phyloP scores from a whole-genome alignment of 2,888 invertebrate genomes.

The Drosophila mercatorum region DNA sequence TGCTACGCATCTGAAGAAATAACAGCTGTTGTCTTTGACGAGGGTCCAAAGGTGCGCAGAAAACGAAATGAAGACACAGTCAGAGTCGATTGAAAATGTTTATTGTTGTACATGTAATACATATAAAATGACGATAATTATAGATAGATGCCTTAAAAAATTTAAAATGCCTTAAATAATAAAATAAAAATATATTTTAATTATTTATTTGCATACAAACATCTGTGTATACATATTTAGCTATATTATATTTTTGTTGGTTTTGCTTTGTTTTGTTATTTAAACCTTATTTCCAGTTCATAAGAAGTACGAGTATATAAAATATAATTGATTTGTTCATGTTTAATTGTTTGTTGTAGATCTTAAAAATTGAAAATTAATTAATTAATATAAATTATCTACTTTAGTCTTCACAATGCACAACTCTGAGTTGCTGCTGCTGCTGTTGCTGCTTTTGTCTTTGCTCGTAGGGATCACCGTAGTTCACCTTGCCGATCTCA shows the following conservation, averaged over 20 bases:
- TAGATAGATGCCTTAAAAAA: not conserved
- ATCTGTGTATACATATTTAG: not conserved
- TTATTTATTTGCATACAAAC: not conserved
- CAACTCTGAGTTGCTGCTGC: not conserved
- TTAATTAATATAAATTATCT: no score
- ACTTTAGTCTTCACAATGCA: constrained; percentile 16
- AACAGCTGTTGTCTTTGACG: constrained; percentile 24
- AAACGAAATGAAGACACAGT: not conserved
- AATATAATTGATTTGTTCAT: not conserved
- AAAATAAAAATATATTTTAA: no score
- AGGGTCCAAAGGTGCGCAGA: constrained; percentile 9
- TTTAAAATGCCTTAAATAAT: not conserved
- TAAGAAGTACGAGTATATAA: not conserved
- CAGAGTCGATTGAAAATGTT: not conserved
- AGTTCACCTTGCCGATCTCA: constrained; percentile 51
- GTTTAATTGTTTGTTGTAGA: not conserved
- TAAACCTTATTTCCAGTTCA: not conserved
- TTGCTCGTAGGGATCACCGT: constrained; percentile 57
- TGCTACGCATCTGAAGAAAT: constrained; percentile 13
- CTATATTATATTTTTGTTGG: not conserved
- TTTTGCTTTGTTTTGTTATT: not conserved
- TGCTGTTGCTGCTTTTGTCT: constrained; percentile 32
- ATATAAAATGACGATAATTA: not conserved
- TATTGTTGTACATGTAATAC: not conserved
- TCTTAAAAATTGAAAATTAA: not conserved